Conservation (phyloP, 1,140 invertebrate genomes). For the Diorhabda carinulata region DNA sequence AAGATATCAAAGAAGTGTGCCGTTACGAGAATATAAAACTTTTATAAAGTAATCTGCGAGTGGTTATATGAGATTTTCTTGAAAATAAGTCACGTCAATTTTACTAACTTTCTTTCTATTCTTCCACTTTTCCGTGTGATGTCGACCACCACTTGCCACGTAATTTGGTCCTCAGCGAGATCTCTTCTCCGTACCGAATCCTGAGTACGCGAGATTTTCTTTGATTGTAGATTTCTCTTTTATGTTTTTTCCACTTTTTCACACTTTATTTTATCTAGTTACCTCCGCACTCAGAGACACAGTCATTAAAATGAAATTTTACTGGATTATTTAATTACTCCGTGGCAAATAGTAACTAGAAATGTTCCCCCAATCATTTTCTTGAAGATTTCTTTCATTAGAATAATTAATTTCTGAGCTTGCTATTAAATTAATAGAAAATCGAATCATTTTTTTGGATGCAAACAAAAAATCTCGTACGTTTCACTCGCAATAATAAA, state of each 20-base stretch:
- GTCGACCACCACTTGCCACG: constrained; percentile 15
- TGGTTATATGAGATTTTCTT: constrained; percentile 4
- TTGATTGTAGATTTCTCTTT: constrained; percentile 15
- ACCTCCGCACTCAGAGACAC: not conserved
- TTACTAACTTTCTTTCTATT: constrained; percentile 5
- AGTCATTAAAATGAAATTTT: constrained; percentile 12
- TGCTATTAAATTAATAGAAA: too few relatives aligned
- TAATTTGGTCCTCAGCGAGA: constrained; percentile 14
- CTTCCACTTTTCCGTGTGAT: constrained; percentile 8
- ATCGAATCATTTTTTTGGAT: too few relatives aligned
- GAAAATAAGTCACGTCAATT: constrained; percentile 15
- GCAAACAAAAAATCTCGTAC: too few relatives aligned
- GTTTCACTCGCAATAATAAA: too few relatives aligned
- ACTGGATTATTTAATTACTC: constrained; percentile 6
- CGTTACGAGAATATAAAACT: constrained; percentile 6
- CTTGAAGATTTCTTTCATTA: too few relatives aligned
- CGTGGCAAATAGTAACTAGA: too few relatives aligned
- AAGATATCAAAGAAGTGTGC: constrained; percentile 1
- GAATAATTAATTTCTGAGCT: too few relatives aligned
- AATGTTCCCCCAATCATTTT: too few relatives aligned
- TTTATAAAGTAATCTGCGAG: constrained; percentile 6
- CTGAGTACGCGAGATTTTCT: constrained; percentile 3
- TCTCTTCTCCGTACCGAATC: not conserved
- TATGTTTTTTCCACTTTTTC: constrained; percentile 1
- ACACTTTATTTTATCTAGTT: constrained; percentile 12